These are phyloP conservation scores for honey bee (Apis mellifera) DNA, from an alignment of 1,140 invertebrate genomes.

Conservation along the genomic window Amel_HAv3.1 CM009938.2:5560501-5561000, in stretches of 20 bases:
- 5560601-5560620: constrained; percentile 14
- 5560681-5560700: constrained; percentile 1
- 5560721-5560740: neutral
- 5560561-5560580: constrained; percentile 75
- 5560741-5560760: neutral
- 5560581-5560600: constrained; percentile 68
- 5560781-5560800: neutral
- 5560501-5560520: constrained; percentile 46
- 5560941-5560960: too few species aligned
- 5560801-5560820: neutral
- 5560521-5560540: neutral
- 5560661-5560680: constrained; percentile 50
- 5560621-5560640: constrained; percentile 43
- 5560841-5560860: too few species aligned
- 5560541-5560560: constrained; percentile 76
- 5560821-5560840: too few species aligned
- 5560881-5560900: too few species aligned
- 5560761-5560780: neutral
- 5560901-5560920: too few species aligned
- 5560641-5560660: constrained; percentile 48
- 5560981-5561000: too few species aligned
- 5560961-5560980: too few species aligned
- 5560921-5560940: too few species aligned
- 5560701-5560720: constrained; percentile 13
- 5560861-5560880: too few species aligned